phyloP scores from a whole-genome alignment of 2,888 invertebrate species.

The Oxycera nigricornis region DNA sequence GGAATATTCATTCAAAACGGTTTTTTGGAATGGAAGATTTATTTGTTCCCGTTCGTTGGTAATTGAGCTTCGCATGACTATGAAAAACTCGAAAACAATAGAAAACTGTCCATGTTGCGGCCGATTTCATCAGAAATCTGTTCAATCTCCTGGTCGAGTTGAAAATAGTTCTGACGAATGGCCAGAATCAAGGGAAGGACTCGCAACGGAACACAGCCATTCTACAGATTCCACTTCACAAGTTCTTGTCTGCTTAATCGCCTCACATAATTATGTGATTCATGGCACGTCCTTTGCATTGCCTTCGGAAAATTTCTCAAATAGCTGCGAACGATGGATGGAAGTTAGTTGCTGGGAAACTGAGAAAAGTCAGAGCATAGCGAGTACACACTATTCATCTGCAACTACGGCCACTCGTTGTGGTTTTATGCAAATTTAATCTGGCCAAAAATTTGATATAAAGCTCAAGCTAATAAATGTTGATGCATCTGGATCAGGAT shows the following conservation, averaged over 20 bases:
- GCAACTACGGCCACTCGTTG: neutral
- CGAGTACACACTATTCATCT: neutral
- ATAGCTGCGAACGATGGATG: slow-evolving; percentile 1
- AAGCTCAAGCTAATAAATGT: slow-evolving; percentile 11
- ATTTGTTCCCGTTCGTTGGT: no score
- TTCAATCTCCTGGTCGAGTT: no score
- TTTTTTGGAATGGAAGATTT: no score
- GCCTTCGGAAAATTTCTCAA: slow-evolving; percentile 29
- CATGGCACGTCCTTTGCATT: slow-evolving; percentile 29
- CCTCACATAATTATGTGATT: slow-evolving; percentile 34
- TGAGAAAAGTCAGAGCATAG: slow-evolving; percentile 2
- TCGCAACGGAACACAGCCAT: no score
- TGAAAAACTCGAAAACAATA: no score
- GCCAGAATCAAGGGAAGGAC: no score
- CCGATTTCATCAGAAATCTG: no score
- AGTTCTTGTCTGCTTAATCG: slow-evolving; percentile 2
- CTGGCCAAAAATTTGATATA: slow-evolving; percentile 28
- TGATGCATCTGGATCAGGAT: neutral
- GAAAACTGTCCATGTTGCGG: no score
- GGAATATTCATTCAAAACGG: no score
- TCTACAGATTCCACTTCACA: no score
- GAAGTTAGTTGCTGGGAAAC: slow-evolving; percentile 4
- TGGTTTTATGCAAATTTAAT: slow-evolving; percentile 32
- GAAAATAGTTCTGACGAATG: neutral
- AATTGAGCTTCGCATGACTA: no score